Conservation (phyloP, 2,113 vertebrate species). For the Glaucomys volans region DNA sequence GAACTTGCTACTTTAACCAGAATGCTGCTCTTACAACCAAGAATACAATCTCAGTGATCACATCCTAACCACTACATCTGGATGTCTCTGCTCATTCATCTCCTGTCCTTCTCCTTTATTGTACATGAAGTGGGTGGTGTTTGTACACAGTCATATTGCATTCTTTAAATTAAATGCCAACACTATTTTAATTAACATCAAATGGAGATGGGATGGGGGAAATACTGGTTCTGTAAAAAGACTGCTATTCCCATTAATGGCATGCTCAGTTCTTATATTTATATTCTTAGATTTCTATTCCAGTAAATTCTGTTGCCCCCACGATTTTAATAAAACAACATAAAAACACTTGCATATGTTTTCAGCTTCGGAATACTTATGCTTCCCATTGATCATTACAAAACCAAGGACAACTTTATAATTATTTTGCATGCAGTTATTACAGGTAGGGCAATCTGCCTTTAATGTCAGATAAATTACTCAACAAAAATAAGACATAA, state of each 20-base stretch:
- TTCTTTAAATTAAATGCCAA: background rate
- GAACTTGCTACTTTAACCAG: background rate
- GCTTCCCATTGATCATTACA: background rate
- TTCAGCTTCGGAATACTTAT: background rate
- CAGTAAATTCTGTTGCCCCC: background rate
- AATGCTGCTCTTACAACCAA: background rate
- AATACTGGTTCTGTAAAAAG: background rate
- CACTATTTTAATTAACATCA: background rate
- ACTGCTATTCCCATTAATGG: background rate
- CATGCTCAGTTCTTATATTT: background rate
- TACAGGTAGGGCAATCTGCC: background rate
- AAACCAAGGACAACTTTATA: background rate
- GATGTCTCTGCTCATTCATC: background rate
- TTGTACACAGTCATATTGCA: background rate
- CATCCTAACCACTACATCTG: background rate
- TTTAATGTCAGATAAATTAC: background rate
- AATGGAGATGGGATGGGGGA: background rate
- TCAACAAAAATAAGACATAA: background rate
- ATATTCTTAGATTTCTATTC: background rate
- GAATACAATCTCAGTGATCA: background rate
- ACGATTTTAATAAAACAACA: background rate
- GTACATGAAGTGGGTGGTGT: background rate
- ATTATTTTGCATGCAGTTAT: background rate
- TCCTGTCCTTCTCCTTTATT: no score
- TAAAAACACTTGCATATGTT: background rate